Percentiles rank a stretch among this genome's conserved stretches.
phyloP scores from a whole-genome alignment of 2,888 invertebrate genomes.

The Caradrina kadenii region DNA sequence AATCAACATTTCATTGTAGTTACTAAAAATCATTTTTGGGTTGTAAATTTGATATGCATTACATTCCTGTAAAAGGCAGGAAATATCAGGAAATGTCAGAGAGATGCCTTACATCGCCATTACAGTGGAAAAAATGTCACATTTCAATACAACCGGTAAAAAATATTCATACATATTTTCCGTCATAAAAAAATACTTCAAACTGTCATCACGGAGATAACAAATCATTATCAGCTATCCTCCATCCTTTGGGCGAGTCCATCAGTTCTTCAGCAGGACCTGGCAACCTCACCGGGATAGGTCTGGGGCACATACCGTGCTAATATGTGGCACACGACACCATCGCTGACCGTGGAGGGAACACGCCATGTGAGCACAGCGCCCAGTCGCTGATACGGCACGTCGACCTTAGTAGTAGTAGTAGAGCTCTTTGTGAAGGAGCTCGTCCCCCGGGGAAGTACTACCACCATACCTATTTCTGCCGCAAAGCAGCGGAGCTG shows the following conservation, averaged over 20 bases:
- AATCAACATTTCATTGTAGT: conserved; percentile 15
- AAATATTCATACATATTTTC: neutral
- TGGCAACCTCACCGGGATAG: conserved; percentile 56
- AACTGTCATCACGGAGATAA: neutral
- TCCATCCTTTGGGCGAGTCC: neutral
- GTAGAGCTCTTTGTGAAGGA: too few relatives aligned
- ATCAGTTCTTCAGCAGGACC: conserved; percentile 26
- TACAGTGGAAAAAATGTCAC: too few relatives aligned
- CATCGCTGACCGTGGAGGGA: conserved; percentile 50
- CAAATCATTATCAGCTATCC: neutral
- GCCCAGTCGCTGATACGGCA: too few relatives aligned
- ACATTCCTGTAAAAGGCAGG: neutral
- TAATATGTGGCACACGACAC: conserved; percentile 41
- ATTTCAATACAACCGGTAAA: too few relatives aligned
- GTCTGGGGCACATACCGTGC: conserved; percentile 28
- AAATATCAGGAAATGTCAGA: neutral
- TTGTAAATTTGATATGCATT: too few relatives aligned
- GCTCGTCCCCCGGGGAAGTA: too few relatives aligned
- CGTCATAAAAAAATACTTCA: neutral
- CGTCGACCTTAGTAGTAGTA: too few relatives aligned
- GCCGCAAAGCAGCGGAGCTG: too few relatives aligned
- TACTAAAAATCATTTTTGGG: conserved; percentile 15
- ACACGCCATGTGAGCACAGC: conserved; percentile 9
- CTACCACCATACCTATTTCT: too few relatives aligned
- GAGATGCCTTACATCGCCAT: neutral